Percentiles rank a stretch among this genome's conserved stretches.
Conservation (phyloP, 2,113 vertebrate genomes). For the Echinops telfairi region DNA sequence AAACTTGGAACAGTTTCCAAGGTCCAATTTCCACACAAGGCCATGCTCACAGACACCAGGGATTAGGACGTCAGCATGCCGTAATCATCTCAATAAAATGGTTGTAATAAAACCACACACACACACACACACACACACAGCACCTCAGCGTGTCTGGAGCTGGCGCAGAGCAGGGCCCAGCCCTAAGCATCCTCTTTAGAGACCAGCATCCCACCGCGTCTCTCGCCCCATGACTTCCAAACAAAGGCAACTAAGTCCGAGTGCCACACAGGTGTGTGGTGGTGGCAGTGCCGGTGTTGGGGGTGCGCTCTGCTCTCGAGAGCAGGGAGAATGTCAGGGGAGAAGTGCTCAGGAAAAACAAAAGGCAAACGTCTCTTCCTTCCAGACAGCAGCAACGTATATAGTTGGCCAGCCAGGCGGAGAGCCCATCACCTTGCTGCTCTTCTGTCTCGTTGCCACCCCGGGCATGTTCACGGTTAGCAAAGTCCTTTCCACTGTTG, state of each 20-base stretch:
- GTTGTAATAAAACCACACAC: neutral
- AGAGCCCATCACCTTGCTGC: neutral
- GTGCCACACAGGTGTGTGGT: neutral
- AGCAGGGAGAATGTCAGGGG: neutral
- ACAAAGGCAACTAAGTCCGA: neutral
- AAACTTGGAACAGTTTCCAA: too few species aligned
- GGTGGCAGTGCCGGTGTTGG: neutral
- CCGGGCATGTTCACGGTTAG: neutral
- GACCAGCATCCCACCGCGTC: neutral
- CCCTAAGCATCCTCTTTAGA: neutral
- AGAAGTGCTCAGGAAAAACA: neutral
- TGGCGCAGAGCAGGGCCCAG: rapidly evolving
- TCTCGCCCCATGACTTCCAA: neutral
- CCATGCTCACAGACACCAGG: too few species aligned
- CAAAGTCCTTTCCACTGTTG: neutral
- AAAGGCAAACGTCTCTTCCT: neutral
- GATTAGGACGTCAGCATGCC: too few species aligned
- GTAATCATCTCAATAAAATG: too few species aligned
- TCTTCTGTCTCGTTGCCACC: neutral
- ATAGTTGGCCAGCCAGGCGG: neutral
- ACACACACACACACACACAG: too few species aligned
- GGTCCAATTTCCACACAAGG: too few species aligned
- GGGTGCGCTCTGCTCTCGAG: neutral
- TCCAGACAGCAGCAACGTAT: neutral
- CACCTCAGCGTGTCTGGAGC: neutral